These are phyloP conservation scores for Cirrhinus mrigala DNA, from an alignment of 2,797 vertebrate genomes.

Conservation along the genomic window DNA sequence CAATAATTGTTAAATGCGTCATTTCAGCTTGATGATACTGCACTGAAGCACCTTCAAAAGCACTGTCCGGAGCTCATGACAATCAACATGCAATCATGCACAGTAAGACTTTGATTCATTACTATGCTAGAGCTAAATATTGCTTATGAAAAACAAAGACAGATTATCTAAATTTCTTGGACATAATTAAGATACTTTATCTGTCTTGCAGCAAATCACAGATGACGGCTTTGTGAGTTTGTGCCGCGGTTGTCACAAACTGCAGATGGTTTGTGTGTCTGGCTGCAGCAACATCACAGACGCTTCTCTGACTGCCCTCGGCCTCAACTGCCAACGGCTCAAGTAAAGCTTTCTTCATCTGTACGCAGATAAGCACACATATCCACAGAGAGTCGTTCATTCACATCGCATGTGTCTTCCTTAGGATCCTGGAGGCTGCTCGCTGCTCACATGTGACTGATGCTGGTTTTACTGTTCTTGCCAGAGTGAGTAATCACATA, in stretches of 20 bases:
- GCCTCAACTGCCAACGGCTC: slow-evolving; percentile 95
- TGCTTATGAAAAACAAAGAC: background rate
- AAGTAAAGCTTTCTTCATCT: slow-evolving; percentile 77
- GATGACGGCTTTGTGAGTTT: slow-evolving; percentile 98
- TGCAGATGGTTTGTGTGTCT: slow-evolving; percentile 96
- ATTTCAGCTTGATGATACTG: slow-evolving; percentile 91
- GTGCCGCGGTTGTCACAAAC: slow-evolving; percentile 95
- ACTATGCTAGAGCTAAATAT: background rate
- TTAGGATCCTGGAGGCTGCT: slow-evolving; percentile 96
- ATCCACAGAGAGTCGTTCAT: slow-evolving; percentile 20
- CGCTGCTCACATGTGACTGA: slow-evolving; percentile 97
- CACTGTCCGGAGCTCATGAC: slow-evolving; percentile 95
- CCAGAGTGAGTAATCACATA: slow-evolving; percentile 84
- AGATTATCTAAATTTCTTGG: background rate
- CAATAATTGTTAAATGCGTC: background rate
- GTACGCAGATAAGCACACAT: slow-evolving; percentile 25
- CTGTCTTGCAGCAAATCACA: slow-evolving; percentile 90
- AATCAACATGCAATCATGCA: slow-evolving; percentile 95
- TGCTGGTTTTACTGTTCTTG: slow-evolving; percentile 95
- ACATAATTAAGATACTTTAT: slow-evolving; percentile 25
- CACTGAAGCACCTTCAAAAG: slow-evolving; percentile 93
- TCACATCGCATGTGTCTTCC: slow-evolving; percentile 47
- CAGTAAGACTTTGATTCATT: slow-evolving; percentile 80
- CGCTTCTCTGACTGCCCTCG: slow-evolving; percentile 94
- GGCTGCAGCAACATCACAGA: slow-evolving; percentile 99